Evolutionary conservation across 1,140 invertebrate species (phyloP).

Genomic region (Drosophila parvula): DNA sequence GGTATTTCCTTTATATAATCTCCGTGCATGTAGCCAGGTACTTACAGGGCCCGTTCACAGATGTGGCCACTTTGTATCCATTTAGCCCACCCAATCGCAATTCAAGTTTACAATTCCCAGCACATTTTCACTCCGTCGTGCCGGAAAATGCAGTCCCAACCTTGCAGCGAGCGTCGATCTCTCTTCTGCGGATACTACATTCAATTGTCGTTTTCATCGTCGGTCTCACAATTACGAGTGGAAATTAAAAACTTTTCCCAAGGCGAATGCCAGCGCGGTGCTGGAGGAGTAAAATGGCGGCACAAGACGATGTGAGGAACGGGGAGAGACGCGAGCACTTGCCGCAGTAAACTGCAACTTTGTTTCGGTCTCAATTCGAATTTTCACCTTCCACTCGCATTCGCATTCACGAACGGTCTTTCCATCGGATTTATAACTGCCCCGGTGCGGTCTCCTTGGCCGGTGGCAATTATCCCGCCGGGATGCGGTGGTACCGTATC

Average conservation of each 20-base stretch:
- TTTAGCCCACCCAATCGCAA: neutral
- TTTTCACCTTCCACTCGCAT: conserved; percentile 11
- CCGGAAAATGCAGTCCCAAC: conserved; percentile 1
- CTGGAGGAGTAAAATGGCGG: neutral
- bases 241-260: conserved; percentile 28
- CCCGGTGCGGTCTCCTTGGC: conserved; percentile 12
- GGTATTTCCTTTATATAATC: neutral
- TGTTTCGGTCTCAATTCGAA: conserved; percentile 28
- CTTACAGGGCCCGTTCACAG: neutral
- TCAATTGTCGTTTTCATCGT: conserved; percentile 30
- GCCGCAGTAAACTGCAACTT: conserved; percentile 18
- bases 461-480: conserved; percentile 21
- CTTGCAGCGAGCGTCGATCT: conserved; percentile 13
- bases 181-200: conserved; percentile 16
- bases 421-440: conserved; percentile 13
- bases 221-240: conserved; percentile 32
- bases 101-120: neutral
- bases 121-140: neutral
- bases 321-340: neutral
- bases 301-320: neutral
- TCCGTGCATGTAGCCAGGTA: neutral
- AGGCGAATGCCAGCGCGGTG: neutral
- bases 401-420: neutral
- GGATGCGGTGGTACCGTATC: neutral
- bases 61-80: conserved; percentile 1